Evolutionary conservation across 2,888 invertebrate species (phyloP), one percentile per base, ranked within the genome.

Genomic region (Diarsia dahlii): DNA sequence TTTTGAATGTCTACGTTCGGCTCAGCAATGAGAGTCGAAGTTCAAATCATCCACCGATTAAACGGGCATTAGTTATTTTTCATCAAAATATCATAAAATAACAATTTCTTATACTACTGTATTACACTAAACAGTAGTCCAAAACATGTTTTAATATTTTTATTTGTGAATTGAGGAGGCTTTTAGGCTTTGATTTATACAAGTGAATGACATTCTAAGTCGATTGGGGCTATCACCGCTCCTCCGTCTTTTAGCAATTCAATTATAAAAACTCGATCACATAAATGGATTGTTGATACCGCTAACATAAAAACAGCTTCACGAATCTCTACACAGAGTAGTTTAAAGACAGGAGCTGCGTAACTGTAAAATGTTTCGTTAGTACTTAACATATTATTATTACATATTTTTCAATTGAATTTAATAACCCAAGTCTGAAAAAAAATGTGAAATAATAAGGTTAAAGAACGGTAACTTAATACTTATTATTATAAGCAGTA

Each of bases 261-360:
- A 79, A 72, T 78, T 75, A 79, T 74, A 80, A 80, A 81, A 76
- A 76, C 78, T 74, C 60, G 71, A 76, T 80, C 72, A 74, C 70
- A 63, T 77, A 77, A 84, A 74, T 81, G 72, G 70, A 76, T 80
- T 74, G 79, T 84, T 75, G 60, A 81, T 78, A 81, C 74, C 81
- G 74, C 81, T 74, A 71, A 70, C 74, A 71, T 73, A 73, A 81
- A 84, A 87, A 79, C 80, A 34, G 63, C 66, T 78, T 85, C 52
- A 80, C 50, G 54, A 80, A 64, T 64, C 63, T 15, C 23, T 39
- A 68, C 78, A 84, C 68, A 88, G 85, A 85, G 74, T 76, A 78
- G 39, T 48, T 9, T 10, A n/a, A 20, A 12, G 1, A 15, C 60
- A 78, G 78, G 73, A 39, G 48, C 12, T 0, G 39, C 6, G 1